phyloP scores from a whole-genome alignment of 2,113 vertebrate genomes.

The Choloepus hoffmanni region DNA sequence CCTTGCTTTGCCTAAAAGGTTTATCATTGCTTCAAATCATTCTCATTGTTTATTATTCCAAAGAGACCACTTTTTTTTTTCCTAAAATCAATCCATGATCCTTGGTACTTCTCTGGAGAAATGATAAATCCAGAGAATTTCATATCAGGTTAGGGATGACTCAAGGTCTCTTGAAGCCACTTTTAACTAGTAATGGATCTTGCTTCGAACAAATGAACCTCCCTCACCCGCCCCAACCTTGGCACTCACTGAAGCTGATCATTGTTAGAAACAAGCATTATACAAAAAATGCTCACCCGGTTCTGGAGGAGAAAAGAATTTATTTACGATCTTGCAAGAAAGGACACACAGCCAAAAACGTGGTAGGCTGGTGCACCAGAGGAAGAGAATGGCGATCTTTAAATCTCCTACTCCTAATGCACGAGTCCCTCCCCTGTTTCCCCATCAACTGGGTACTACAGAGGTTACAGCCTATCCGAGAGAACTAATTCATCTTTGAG shows the following conservation, averaged over 20 bases:
- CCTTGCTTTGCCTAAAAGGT: neutral
- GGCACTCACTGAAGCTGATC: neutral
- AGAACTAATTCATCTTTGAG: no score
- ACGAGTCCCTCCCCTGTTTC: no score
- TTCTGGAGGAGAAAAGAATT: no score
- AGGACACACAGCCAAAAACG: no score
- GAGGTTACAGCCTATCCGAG: no score
- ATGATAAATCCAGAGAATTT: neutral
- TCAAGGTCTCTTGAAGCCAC: neutral
- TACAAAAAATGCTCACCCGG: no score
- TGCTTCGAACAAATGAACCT: neutral
- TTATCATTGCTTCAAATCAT: neutral
- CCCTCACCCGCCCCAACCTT: neutral
- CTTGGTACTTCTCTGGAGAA: constrained; percentile 37
- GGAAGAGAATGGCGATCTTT: no score
- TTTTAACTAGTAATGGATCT: neutral
- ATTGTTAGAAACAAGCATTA: no score
- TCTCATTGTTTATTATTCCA: neutral
- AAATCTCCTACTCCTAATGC: no score
- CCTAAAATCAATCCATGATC: neutral
- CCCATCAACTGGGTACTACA: no score
- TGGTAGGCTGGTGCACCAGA: no score
- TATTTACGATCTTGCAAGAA: no score
- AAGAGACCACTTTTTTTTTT: neutral
- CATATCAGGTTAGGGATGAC: neutral